Percentiles rank a stretch among this genome's conserved stretches.
Evolutionary conservation across 2,113 vertebrate genomes (phyloP).

Genomic region (Gnathonemus longibarbis): DNA sequence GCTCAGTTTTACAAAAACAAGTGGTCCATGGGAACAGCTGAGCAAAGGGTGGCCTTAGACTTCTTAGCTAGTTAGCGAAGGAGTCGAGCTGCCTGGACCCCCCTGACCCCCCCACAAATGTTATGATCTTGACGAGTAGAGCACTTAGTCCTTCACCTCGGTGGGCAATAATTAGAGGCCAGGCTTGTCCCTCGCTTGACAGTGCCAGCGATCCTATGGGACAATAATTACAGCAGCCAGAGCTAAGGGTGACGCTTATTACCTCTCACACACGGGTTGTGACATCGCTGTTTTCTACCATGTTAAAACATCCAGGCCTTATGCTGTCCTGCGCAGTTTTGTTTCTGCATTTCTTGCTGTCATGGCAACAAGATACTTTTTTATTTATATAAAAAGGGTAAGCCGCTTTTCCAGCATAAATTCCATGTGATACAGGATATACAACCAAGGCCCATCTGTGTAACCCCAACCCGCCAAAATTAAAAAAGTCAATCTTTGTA

Average conservation of each 20-base stretch:
- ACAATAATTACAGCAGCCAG: slow-evolving; percentile 73
- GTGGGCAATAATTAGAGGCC: slow-evolving; percentile 72
- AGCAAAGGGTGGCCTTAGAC: background rate
- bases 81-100: slow-evolving; percentile 25
- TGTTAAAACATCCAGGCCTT: background rate
- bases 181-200: slow-evolving; percentile 72
- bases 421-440: background rate
- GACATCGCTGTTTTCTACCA: background rate
- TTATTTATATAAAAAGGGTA: background rate
- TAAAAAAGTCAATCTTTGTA: background rate
- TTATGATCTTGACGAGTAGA: slow-evolving; percentile 69
- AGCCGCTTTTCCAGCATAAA: background rate
- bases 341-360: background rate
- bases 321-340: background rate
- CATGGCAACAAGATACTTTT: background rate
- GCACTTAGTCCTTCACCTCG: slow-evolving; percentile 61
- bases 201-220: slow-evolving; percentile 73
- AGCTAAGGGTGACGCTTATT: background rate
- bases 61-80: background rate
- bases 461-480: background rate
- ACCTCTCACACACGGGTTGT: background rate
- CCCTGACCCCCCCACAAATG: slow-evolving; percentile 21
- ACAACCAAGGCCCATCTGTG: background rate
- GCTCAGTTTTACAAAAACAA: background rate
- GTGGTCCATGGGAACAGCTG: background rate